These are phyloP conservation scores for Rhabdomys dilectus DNA, from an alignment of 2,113 vertebrate genomes.

Conservation along the genomic window DNA sequence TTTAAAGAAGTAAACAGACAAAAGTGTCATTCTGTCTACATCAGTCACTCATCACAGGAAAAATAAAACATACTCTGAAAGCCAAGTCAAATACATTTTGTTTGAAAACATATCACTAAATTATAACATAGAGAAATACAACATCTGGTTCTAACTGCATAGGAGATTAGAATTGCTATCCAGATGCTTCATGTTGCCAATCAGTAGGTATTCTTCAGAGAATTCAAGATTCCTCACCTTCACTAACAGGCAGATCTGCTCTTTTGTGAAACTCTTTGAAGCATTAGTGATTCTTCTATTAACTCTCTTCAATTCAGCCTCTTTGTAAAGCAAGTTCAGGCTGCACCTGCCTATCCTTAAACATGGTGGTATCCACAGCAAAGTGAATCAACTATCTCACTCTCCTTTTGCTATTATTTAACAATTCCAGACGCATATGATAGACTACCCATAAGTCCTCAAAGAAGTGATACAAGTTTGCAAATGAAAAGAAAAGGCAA, in stretches of 20 bases:
- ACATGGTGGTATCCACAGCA: background rate
- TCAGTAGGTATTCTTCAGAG: background rate
- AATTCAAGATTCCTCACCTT: background rate
- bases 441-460: background rate
- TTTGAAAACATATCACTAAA: background rate
- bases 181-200: rapidly evolving
- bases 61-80: background rate
- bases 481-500: background rate
- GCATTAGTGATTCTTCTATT: background rate
- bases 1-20: background rate
- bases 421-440: background rate
- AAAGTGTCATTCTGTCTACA: background rate
- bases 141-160: background rate
- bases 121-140: background rate
- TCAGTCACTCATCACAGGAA: background rate
- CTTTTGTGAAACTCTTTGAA: background rate
- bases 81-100: background rate
- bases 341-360: background rate
- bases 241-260: rapidly evolving
- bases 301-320: background rate
- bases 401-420: background rate
- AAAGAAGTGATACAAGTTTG: background rate
- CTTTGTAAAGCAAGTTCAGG: background rate
- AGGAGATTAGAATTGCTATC: background rate
- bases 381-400: background rate